Base-by-base conservation (phyloP, 2,113 vertebrate species). In the Solea senegalensis region DNA sequence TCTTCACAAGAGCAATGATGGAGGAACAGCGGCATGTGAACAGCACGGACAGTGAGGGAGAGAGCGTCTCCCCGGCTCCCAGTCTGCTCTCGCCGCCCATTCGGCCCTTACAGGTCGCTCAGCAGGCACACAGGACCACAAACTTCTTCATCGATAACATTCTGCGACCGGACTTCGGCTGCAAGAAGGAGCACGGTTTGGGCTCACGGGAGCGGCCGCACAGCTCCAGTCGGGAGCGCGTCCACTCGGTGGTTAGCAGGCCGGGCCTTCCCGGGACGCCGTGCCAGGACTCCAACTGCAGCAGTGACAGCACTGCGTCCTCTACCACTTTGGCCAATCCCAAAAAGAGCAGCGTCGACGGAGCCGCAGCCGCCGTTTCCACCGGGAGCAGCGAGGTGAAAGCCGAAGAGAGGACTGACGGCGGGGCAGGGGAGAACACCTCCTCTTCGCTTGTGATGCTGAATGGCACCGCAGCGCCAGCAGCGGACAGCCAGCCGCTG, bases 131-230 rank as follows among this genome's bases (percentile, higher is more conserved):
- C 45, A 92, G 96, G 86, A 96, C 95, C 88, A 97, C 96, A 76
- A 97, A 97, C 96, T 97, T 97, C 88, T 97, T 97, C 92, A 97
- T 97, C 81, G 96, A 98, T 91, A 96, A 98, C 92, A 98, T 98
- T 86, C 91, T 98, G 52, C 95, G 96, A 83, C 96, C 96, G 78
- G 96, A 98, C 91, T 97, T 98, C 90, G 96, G 96, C 91, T 96
- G 95, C 93, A 94, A 94, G 45, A 48, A 96, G 73, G 95, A 95
- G 46, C 90, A 74, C 82, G 93, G 84, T 82, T 48, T 64, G 45
- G 89, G 78, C 69, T 78, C 84, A n/a, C 90, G 88, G 84, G 94
- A 95, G 49, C 74, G 90, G 80, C 86, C 89, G 66, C 89, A 92
- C 66, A 86, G 72, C 49, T 86, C 94, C 75, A 92, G 91, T 72